These are phyloP conservation scores for Sitta carolinensis DNA, from an alignment of 2,797 vertebrate species.

Conservation along the genomic window DNA sequence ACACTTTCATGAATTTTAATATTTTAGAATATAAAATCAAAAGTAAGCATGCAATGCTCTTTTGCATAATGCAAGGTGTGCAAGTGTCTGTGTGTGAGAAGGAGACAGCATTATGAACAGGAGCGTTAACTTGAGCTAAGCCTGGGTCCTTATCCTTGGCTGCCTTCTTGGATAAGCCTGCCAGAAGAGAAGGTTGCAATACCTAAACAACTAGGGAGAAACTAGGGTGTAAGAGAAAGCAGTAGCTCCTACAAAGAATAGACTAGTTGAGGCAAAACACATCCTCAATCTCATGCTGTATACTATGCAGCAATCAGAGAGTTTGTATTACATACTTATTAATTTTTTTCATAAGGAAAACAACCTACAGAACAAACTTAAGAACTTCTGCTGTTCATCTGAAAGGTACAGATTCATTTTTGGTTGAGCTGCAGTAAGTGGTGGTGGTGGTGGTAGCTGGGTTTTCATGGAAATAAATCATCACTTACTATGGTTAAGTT, in stretches of 20 bases:
- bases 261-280: neutral
- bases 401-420: neutral
- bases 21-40: neutral
- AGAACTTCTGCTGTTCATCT: neutral
- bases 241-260: neutral
- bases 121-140: neutral
- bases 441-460: neutral
- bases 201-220: neutral
- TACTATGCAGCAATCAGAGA: neutral
- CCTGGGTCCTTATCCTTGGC: neutral
- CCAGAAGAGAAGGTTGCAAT: neutral
- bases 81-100: neutral
- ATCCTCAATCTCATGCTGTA: neutral
- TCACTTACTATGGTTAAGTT: neutral
- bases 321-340: neutral
- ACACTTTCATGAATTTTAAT: neutral
- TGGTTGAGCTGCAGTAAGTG: neutral
- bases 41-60: neutral
- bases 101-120: neutral
- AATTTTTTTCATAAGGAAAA: neutral
- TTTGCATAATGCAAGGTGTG: neutral
- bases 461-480: constrained; percentile 1
- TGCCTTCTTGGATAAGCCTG: neutral
- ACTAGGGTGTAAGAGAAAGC: neutral
- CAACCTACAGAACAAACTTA: neutral